phyloP scores from a whole-genome alignment of 2,888 invertebrate species.

The Clivina fossor region DNA sequence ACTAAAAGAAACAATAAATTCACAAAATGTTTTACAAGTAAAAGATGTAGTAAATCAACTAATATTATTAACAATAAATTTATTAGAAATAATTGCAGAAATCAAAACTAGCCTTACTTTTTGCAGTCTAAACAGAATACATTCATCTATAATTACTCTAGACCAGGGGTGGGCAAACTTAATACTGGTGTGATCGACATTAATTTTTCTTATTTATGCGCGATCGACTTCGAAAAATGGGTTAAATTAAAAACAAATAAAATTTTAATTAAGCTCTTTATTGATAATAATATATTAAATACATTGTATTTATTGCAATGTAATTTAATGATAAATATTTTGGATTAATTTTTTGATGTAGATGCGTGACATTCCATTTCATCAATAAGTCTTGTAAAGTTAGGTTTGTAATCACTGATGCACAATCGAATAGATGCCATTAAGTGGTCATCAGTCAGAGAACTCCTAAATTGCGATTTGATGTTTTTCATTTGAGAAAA shows the following conservation, averaged over 20 bases:
- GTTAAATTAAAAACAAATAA: conserved; percentile 26
- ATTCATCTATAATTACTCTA: too few relatives aligned
- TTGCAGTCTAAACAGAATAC: too few relatives aligned
- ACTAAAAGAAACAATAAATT: conserved; percentile 2
- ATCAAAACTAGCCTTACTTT: conserved; percentile 18
- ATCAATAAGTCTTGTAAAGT: conserved; percentile 32
- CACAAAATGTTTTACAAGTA: conserved; percentile 5
- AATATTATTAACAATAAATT: conserved; percentile 12
- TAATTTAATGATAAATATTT: conserved; percentile 22
- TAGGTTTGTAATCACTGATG: conserved; percentile 34
- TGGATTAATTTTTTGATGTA: conserved; percentile 28
- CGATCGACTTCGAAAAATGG: conserved; percentile 22
- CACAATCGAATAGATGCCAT: conserved; percentile 34
- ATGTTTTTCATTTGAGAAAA: conserved; percentile 36
- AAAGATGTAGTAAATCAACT: conserved; percentile 13
- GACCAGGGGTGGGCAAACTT: conserved; percentile 25
- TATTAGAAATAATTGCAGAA: conserved; percentile 11
- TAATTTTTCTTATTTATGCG: conserved; percentile 26
- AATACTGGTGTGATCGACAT: conserved; percentile 27
- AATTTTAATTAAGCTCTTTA: conserved; percentile 19
- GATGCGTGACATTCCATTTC: conserved; percentile 25
- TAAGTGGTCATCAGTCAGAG: conserved; percentile 34
- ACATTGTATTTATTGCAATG: conserved; percentile 12
- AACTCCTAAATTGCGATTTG: conserved; percentile 35
- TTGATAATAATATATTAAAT: conserved; percentile 20